Conservation (phyloP, 2,113 vertebrate species). For the Haliaeetus leucogaster region DNA sequence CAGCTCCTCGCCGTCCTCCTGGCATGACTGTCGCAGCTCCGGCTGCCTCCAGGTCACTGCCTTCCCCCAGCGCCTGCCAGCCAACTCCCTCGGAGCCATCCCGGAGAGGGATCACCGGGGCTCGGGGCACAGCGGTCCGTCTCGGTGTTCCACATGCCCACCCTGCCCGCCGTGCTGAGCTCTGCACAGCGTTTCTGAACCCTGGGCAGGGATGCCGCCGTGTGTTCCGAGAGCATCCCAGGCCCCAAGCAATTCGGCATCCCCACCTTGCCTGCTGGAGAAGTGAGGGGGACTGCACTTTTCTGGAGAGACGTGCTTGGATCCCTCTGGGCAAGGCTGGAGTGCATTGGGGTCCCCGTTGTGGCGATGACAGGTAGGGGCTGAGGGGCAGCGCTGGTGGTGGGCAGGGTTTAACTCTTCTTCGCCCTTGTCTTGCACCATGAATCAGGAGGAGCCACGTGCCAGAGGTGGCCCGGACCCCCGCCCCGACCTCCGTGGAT, state of each 20-base stretch:
- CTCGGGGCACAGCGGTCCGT: fast-evolving
- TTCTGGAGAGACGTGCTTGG: fast-evolving
- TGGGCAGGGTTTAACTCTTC: background rate
- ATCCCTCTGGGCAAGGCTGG: background rate
- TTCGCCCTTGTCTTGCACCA: fast-evolving
- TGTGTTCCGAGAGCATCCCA: background rate
- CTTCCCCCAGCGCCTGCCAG: fast-evolving
- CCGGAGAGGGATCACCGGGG: fast-evolving
- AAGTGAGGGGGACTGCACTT: no score
- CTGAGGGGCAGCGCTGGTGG: background rate
- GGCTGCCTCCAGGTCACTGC: background rate
- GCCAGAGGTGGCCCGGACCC: background rate
- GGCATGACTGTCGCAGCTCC: background rate
- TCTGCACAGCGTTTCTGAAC: background rate
- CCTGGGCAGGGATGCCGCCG: fast-evolving
- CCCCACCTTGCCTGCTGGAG: background rate
- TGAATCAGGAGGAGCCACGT: background rate
- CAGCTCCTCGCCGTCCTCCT: fast-evolving
- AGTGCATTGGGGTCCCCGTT: background rate
- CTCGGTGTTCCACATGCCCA: background rate
- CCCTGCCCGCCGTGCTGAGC: background rate
- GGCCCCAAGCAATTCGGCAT: fast-evolving
- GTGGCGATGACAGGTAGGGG: background rate
- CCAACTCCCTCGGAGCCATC: background rate
- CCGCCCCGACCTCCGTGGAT: fast-evolving